Base-by-base conservation (phyloP, 2,797 vertebrate species). In the Lerista edwardsae region DNA sequence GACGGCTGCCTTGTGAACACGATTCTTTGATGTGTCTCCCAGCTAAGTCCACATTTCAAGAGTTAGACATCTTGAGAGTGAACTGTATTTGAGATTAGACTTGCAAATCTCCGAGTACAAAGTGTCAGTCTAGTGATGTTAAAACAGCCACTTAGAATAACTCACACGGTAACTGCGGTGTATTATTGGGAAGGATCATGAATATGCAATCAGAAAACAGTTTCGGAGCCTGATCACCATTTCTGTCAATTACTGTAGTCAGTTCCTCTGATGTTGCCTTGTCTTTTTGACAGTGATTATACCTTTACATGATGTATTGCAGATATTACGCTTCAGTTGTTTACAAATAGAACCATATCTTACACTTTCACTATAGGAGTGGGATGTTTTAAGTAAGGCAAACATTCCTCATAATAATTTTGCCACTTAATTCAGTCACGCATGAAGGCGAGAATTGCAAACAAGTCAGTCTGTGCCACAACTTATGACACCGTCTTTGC, bases 221-320 rank as follows among this genome's bases (percentile, higher is more conserved):
- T 94, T 95, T 92, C 80, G 87, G 82, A 94, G 87, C 51, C 88
- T 94, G 94, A 96, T 94, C 93, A 90, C 90, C 93, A 92, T 92
- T 87, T 92, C 94, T 91, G 91, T 94, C 95, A 96, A 94, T 95
- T 96, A 94, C 51, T 91, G 84, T 84, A 93, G 92, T 91, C 93
- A 91, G 89, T 93, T 94, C 91, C 91, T 91, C 75, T 93, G 94
- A 94, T 92, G 93, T 77, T 88, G 78, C 88, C 86, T 88, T 93
- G 93, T 94, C 92, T 90, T 92, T 94, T 93, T 96, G 95, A 96
- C 94, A 96, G 94, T 95, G 95, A 97, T 96, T 95, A 95, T 95
- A 96, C 91, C 95, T 96, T 94, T 93, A 88, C 87, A 88, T 85
- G 93, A 93, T 93, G 83, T 95, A 93, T 91, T 93, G 88, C 89